These are phyloP conservation scores for Morinoia aosen DNA, from an alignment of 2,888 invertebrate genomes.

Conservation along the genomic window DNA sequence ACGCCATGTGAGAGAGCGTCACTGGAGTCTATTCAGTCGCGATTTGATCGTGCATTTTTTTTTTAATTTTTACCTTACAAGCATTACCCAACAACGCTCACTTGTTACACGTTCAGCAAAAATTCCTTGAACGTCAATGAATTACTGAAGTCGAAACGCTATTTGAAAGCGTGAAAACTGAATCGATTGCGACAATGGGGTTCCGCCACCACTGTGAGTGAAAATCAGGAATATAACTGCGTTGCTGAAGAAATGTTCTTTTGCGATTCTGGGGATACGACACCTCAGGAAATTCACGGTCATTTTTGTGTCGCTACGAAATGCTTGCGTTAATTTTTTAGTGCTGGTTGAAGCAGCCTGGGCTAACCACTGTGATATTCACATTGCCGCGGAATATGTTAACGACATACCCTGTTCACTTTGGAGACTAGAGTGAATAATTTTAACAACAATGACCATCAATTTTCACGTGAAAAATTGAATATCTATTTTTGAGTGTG, in stretches of 20 bases:
- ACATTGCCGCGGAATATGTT: too few relatives aligned
- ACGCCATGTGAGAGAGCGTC: background rate
- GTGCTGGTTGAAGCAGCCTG: too few relatives aligned
- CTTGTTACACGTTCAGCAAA: background rate
- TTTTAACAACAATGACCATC: too few relatives aligned
- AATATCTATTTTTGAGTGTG: too few relatives aligned
- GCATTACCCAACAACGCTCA: background rate
- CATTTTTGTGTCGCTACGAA: background rate
- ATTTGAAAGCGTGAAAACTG: background rate
- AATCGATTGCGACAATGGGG: background rate
- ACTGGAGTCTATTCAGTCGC: background rate
- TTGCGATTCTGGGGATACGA: background rate
- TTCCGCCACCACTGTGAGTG: background rate
- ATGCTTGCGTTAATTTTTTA: too few relatives aligned
- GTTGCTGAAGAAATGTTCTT: background rate
- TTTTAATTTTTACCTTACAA: background rate
- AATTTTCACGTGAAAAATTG: too few relatives aligned
- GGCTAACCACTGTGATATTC: too few relatives aligned
- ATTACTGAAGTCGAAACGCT: background rate
- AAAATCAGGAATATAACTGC: background rate
- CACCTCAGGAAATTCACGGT: background rate
- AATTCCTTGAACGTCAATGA: background rate
- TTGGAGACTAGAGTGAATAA: too few relatives aligned
- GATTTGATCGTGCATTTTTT: background rate
- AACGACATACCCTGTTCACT: too few relatives aligned